phyloP scores from a whole-genome alignment of 1,140 invertebrate genomes.

The Orchesella cincta region DNA sequence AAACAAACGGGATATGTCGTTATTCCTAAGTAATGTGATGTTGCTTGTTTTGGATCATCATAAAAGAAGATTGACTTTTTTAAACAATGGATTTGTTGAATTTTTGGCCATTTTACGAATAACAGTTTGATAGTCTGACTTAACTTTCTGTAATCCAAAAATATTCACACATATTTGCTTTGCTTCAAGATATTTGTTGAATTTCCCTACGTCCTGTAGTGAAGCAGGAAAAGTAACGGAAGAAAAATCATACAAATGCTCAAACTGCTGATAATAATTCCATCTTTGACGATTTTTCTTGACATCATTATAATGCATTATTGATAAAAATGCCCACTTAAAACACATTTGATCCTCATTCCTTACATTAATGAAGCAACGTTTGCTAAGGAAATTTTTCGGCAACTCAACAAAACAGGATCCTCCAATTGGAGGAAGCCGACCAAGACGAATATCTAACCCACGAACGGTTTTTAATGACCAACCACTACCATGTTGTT shows the following conservation, averaged over 20 bases:
- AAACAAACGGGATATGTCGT: neutral
- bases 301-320: neutral
- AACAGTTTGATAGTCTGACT: neutral
- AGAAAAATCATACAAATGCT: neutral
- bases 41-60: neutral
- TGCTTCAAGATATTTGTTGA: neutral
- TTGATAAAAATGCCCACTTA: constrained; percentile 3
- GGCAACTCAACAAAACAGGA: neutral
- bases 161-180: neutral
- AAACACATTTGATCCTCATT: neutral
- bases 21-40: neutral
- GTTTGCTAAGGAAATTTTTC: neutral
- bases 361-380: neutral
- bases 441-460: neutral
- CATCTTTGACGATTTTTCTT: neutral
- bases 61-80: neutral
- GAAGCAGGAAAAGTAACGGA: neutral
- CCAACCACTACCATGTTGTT: neutral
- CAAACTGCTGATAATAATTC: neutral
- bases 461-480: neutral
- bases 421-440: neutral
- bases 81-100: neutral
- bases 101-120: neutral
- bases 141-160: neutral
- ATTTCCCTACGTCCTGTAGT: neutral